Evolutionary conservation across 2,797 vertebrate species (phyloP).

Genomic region (Tragelaphus oryx): DNA sequence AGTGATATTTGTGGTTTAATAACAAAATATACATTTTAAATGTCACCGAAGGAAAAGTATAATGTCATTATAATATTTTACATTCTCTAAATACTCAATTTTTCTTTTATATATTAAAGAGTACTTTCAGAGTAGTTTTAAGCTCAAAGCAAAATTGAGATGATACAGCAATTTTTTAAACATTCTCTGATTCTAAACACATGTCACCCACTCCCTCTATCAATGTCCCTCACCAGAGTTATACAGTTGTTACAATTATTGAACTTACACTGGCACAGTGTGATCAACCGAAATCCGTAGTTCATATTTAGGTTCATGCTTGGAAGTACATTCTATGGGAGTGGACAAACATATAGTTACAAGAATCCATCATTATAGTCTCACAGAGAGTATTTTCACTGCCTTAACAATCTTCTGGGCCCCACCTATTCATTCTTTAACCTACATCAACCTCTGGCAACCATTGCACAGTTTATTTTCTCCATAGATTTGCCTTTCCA

Average conservation of each 20-base stretch:
- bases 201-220: background rate
- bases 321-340: background rate
- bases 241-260: background rate
- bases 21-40: background rate
- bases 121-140: background rate
- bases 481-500: background rate
- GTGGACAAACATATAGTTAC: background rate
- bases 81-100: conserved; percentile 5
- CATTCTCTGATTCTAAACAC: background rate
- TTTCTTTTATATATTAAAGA: background rate
- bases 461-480: background rate
- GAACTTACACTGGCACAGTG: background rate
- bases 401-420: background rate
- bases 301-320: background rate
- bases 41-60: background rate
- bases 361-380: background rate
- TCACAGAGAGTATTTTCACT: background rate
- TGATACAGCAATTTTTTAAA: background rate
- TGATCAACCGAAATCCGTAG: background rate
- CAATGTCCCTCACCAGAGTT: background rate
- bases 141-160: background rate
- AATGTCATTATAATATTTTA: background rate
- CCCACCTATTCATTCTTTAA: background rate
- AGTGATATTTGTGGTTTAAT: background rate
- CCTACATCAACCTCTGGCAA: background rate